phyloP scores from a whole-genome alignment of 1,140 invertebrate species.

The Anastrepha obliqua region DNA sequence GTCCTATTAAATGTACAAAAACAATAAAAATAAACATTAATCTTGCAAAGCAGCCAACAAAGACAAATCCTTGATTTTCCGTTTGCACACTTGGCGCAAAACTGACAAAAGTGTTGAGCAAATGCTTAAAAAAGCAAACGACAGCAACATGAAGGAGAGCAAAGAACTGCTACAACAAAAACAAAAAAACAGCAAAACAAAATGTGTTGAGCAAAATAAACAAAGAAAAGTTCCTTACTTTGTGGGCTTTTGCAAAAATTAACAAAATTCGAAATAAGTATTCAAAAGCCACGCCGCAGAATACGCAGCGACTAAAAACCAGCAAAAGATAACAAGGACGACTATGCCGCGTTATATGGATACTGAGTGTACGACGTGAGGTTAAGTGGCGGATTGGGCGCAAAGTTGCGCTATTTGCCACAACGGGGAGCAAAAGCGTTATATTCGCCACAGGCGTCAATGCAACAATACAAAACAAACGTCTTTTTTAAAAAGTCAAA shows the following conservation, averaged over 20 bases:
- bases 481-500: constrained; percentile 38
- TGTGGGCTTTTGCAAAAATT: constrained; percentile 30
- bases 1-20: not conserved
- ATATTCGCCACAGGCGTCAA: not conserved
- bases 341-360: not conserved
- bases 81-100: not conserved
- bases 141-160: not conserved
- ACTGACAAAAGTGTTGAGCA: not conserved
- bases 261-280: constrained; percentile 32
- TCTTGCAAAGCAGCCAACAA: not conserved
- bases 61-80: not conserved
- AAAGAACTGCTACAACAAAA: not conserved
- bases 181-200: not conserved
- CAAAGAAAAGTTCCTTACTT: constrained; percentile 12
- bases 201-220: not conserved
- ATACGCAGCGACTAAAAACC: not conserved
- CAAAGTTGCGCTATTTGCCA: not conserved
- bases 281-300: not conserved
- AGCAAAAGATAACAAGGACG: constrained; percentile 2
- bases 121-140: not conserved
- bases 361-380: not conserved
- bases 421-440: not conserved
- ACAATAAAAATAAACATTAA: not conserved
- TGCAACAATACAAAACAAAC: not conserved
- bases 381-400: constrained; percentile 9